A percentile compares a stretch with the other conserved stretches of the same genome.
These are phyloP conservation scores for Polyodon spathula DNA, from an alignment of 2,113 vertebrate species.

Conservation along the genomic window DNA sequence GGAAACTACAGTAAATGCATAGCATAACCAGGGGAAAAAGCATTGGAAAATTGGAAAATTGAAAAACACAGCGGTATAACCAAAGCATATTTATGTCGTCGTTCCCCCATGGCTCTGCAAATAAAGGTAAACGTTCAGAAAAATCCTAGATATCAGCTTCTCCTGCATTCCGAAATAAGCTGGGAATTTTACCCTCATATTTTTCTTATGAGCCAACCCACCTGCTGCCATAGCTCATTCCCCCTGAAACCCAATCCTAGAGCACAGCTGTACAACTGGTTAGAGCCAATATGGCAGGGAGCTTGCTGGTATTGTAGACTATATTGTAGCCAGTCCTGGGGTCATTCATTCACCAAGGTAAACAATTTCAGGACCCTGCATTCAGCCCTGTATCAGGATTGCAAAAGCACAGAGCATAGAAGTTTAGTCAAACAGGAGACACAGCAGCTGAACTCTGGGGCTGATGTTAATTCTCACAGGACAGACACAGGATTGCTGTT, in stretches of 20 bases:
- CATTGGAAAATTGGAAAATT: no score
- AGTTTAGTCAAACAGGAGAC: constrained; percentile 1
- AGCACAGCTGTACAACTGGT: constrained; percentile 33
- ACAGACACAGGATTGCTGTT: neutral
- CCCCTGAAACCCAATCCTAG: constrained; percentile 34
- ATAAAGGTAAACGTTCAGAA: constrained; percentile 17
- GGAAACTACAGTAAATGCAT: no score
- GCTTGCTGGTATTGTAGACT: constrained; percentile 14
- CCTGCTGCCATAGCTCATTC: constrained; percentile 34
- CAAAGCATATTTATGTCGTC: no score
- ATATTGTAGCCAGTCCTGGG: constrained; percentile 1
- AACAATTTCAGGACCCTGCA: constrained; percentile 4
- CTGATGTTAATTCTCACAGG: constrained; percentile 11
- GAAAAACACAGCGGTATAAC: no score
- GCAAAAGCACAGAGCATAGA: neutral
- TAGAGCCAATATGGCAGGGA: neutral
- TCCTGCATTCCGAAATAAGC: constrained; percentile 16
- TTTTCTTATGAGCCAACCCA: constrained; percentile 23
- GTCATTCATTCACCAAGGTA: constrained; percentile 4
- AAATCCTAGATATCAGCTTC: constrained; percentile 5
- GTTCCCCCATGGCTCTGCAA: constrained; percentile 2
- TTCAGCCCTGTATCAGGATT: constrained; percentile 12
- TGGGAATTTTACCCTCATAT: constrained; percentile 16
- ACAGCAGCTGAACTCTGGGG: constrained; percentile 8
- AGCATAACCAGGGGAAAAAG: no score